These are phyloP conservation scores for Natrix natrix DNA, from an alignment of 2,797 vertebrate species.

Conservation along the genomic window DNA sequence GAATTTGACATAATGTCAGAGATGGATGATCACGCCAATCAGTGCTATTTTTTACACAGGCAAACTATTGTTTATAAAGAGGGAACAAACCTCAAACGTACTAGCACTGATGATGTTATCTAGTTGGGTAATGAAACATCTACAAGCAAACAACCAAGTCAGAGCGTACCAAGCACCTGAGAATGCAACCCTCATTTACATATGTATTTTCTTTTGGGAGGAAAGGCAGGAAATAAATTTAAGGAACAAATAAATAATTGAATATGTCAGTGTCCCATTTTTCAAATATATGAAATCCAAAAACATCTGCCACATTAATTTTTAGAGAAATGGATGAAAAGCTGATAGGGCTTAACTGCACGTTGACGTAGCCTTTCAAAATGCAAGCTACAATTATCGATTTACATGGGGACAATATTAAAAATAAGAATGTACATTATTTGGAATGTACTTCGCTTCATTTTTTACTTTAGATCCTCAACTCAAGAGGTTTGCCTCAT, in stretches of 20 bases:
- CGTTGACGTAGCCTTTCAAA: neutral
- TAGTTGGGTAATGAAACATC: neutral
- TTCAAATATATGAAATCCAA: neutral
- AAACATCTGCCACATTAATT: neutral
- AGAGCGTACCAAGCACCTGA: neutral
- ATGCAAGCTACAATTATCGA: neutral
- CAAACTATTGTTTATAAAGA: neutral
- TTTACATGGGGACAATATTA: neutral
- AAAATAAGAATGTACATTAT: no score
- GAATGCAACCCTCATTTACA: neutral
- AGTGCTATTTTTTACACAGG: neutral
- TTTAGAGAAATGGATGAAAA: neutral
- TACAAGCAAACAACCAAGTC: neutral
- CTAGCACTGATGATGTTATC: neutral
- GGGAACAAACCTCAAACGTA: neutral
- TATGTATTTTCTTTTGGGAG: neutral
- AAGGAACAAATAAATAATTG: neutral
- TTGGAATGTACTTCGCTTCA: neutral
- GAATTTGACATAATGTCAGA: neutral
- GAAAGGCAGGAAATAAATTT: neutral
- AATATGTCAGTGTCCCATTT: neutral
- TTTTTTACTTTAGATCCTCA: neutral
- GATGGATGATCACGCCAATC: neutral
- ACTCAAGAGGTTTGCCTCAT: neutral
- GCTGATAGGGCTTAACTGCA: neutral